These are phyloP conservation scores for Calypte anna DNA, from an alignment of 2,113 vertebrate genomes.

Conservation along the genomic window DNA sequence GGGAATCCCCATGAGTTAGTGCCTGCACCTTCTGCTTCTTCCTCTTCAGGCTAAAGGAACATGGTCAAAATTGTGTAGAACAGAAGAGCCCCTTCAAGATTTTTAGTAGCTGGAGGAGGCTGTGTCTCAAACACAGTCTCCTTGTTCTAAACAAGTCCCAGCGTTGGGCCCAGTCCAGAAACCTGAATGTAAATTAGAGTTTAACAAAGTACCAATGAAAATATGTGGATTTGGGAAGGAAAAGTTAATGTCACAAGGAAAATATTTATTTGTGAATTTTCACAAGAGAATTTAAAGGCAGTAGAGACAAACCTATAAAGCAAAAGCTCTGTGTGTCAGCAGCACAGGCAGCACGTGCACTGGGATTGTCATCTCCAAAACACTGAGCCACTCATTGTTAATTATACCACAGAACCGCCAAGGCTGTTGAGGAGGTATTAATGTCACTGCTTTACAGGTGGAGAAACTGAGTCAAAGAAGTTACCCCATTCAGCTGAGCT, in stretches of 20 bases:
- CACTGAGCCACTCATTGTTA: neutral
- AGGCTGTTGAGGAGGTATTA: neutral
- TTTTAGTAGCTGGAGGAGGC: neutral
- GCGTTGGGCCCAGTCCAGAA: accelerated
- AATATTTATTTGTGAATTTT: neutral
- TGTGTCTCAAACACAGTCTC: neutral
- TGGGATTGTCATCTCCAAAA: neutral
- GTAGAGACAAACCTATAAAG: neutral
- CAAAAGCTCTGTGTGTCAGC: neutral
- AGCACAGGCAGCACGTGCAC: neutral
- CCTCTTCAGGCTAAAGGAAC: neutral
- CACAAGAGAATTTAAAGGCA: neutral
- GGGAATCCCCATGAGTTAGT: neutral
- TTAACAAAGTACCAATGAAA: neutral
- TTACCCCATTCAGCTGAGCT: neutral
- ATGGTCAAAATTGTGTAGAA: neutral
- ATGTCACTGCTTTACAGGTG: neutral
- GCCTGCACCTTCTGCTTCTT: neutral
- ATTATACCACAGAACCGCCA: neutral
- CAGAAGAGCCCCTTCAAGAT: neutral
- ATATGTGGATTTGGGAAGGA: neutral
- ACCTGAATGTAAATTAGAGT: neutral
- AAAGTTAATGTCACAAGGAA: neutral
- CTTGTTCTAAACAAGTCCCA: neutral
- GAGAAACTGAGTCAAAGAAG: neutral